A percentile compares a stretch with the other conserved stretches of the same genome.
Evolutionary conservation across 2,888 invertebrate species (phyloP).

Genomic region (Drosophila parthenogenetica): DNA sequence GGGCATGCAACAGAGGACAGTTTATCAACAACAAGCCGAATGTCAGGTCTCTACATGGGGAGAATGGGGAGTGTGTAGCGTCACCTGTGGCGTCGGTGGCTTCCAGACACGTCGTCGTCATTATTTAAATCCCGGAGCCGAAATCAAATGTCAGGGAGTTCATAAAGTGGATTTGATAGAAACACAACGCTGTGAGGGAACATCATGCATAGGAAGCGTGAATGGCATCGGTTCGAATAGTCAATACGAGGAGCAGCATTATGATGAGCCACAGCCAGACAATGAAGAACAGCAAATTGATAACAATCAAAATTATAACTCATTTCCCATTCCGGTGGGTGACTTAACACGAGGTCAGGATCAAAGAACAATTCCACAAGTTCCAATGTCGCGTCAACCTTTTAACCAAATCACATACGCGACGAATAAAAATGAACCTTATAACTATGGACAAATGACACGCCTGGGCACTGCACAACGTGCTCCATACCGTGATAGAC

Average conservation of each 20-base stretch:
- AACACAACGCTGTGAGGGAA: constrained; percentile 59
- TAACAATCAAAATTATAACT: not conserved
- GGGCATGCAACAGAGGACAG: constrained; percentile 4
- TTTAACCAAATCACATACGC: not conserved
- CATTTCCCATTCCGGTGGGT: constrained; percentile 51
- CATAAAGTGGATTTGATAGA: constrained; percentile 48
- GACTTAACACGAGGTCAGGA: constrained; percentile 56
- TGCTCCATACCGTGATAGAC: not conserved
- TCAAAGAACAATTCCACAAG: constrained; percentile 3
- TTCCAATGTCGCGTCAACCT: constrained; percentile 10
- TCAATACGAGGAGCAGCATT: constrained; percentile 27
- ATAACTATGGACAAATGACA: not conserved
- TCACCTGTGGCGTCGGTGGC: constrained; percentile 90
- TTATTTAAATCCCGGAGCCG: constrained; percentile 87
- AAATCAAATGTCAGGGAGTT: constrained; percentile 86
- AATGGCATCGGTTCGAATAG: constrained; percentile 22
- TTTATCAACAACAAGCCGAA: constrained; percentile 82
- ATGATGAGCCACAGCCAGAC: constrained; percentile 18
- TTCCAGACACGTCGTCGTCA: constrained; percentile 89
- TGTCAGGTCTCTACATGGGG: constrained; percentile 91
- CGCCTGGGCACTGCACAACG: not conserved
- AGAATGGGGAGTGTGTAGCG: constrained; percentile 91
- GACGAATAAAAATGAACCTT: not conserved
- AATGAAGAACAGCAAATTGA: constrained; percentile 10
- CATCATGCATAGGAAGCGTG: constrained; percentile 62